Conservation (phyloP, 1,140 invertebrate genomes). For the Drosophila chauvacae region DNA sequence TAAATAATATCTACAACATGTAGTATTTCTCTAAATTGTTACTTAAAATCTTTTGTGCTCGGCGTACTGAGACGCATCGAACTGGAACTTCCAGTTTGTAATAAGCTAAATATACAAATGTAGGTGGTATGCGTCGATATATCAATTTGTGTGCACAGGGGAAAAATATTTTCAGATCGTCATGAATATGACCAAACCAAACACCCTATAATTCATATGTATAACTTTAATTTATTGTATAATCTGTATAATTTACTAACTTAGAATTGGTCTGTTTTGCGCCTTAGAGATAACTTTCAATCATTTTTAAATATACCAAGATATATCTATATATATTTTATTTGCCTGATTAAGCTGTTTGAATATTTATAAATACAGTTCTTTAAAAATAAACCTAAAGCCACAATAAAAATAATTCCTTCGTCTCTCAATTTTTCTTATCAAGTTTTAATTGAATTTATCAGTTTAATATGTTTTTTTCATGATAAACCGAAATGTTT, state of each 20-base stretch:
- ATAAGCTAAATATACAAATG: slow-evolving; percentile 57
- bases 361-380: neutral
- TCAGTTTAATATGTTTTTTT: neutral
- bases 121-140: slow-evolving; percentile 34
- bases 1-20: neutral
- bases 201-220: neutral
- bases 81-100: slow-evolving; percentile 42
- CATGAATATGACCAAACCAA: too few species aligned
- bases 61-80: slow-evolving; percentile 47
- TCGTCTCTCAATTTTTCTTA: neutral
- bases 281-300: neutral
- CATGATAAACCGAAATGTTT: neutral
- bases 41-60: neutral
- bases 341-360: neutral
- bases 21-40: neutral
- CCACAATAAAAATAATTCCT: neutral
- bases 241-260: neutral
- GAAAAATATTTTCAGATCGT: neutral
- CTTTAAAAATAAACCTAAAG: neutral
- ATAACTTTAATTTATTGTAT: neutral
- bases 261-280: neutral
- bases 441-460: neutral
- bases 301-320: neutral
- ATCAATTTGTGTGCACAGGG: slow-evolving; percentile 9
- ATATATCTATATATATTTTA: too few species aligned